Evolutionary conservation across 2,888 invertebrate species (phyloP), one percentile per base, ranked within the genome.

Genomic region (Drosophila borealis): DNA sequence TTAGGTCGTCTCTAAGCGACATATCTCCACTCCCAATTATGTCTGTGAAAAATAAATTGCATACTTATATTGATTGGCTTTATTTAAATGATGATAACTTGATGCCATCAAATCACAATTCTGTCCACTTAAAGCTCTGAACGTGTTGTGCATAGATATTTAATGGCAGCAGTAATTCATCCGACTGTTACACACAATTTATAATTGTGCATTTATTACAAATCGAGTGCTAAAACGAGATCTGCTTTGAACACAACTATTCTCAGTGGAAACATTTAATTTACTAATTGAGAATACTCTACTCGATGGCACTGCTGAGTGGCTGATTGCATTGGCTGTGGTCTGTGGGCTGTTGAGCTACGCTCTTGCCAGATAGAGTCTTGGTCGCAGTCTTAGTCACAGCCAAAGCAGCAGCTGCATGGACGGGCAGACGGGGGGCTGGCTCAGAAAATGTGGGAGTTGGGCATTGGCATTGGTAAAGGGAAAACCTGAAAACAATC

Each of bases 401-500:
- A 41, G 53, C 56, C 59, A 54, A 45, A 54, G 53, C 48, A 54
- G 17, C 41, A n/a, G 55, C 56, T 45, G 69, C 66, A 64, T 21
- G 4, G 33, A 5, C 4, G 10, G 14, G 14, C 25, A 10, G 34
- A 6, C 13, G 13, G 37, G 19, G 11, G n/a, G 3, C 6, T n/a
- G 36, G 36, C 29, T 29, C 29, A 29, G 29, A 29, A 8, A 8
- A 29, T 29, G 36, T 11, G 44, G 39, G 6, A 25, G 2, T 0
- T 25, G n/a, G 46, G 44, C 39, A 62, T 37, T 53, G 46, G 44
- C 39, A 62, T 37, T 53, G 56, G 37, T 21, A 45, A 54, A 65
- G 45, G 29, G 45, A 63, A 60, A 69, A 64, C 49, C 49, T 55
- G 73, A 77, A 73, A 76, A 69, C 76, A 79, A 79, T 73, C 73